Percentiles rank a stretch among this genome's conserved stretches.
These are phyloP conservation scores for Mirounga angustirostris DNA, from an alignment of 2,113 vertebrate genomes.

Conservation along the genomic window DNA sequence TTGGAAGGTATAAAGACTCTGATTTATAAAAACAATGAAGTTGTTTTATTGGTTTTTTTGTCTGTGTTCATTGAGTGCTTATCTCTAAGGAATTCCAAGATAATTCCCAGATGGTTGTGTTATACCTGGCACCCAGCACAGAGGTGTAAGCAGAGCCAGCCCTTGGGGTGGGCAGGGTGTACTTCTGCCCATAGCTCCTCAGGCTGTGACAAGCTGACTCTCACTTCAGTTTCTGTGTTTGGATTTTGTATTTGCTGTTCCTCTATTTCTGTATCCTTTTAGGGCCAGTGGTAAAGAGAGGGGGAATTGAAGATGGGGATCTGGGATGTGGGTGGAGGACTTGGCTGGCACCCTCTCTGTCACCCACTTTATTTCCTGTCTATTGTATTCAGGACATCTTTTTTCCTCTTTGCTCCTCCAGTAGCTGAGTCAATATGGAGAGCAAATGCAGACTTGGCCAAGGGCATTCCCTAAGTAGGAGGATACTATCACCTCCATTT, in stretches of 20 bases:
- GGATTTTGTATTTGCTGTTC: neutral
- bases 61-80: neutral
- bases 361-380: neutral
- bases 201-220: neutral
- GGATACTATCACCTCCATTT: neutral
- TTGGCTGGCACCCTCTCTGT: neutral
- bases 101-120: neutral
- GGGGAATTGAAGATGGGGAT: neutral
- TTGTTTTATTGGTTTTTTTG: neutral
- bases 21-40: neutral
- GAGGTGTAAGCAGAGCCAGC: neutral
- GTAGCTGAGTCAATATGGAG: neutral
- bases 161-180: no score
- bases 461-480: neutral
- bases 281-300: neutral
- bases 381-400: neutral
- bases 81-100: neutral
- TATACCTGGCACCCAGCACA: neutral
- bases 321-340: neutral
- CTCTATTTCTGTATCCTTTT: constrained; percentile 3
- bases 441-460: neutral
- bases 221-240: neutral
- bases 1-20: constrained; percentile 22
- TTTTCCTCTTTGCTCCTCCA: neutral
- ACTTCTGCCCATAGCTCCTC: neutral